Evolutionary conservation across 2,888 invertebrate genomes (phyloP).

Genomic region (Macrophya annulata): DNA sequence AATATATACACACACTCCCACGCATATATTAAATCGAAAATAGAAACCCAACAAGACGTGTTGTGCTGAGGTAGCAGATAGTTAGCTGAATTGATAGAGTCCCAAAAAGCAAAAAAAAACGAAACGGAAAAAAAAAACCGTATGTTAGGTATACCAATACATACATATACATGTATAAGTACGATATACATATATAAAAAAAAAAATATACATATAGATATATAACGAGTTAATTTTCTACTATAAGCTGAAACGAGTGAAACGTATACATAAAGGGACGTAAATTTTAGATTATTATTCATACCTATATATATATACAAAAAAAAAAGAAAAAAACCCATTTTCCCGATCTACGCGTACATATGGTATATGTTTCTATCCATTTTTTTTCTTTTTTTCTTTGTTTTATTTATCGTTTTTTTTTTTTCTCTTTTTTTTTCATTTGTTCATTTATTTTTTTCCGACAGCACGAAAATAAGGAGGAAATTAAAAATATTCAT

Average conservation of each 20-base stretch:
- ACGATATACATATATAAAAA: no score
- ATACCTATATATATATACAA: no score
- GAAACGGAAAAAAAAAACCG: no score
- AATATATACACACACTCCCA: not conserved
- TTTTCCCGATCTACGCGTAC: not conserved
- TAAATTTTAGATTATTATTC: not conserved
- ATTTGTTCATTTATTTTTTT: not conserved
- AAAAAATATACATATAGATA: not conserved
- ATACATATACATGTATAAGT: not conserved
- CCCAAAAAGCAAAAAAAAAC: not conserved
- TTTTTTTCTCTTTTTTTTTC: constrained; percentile 1
- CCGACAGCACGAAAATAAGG: not conserved
- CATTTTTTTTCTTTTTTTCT: not conserved
- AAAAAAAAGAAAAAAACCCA: not conserved
- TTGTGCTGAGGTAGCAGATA: constrained; percentile 19
- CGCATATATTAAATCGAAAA: not conserved
- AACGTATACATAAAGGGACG: not conserved
- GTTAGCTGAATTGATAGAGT: constrained; percentile 18
- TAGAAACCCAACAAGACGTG: constrained; percentile 38
- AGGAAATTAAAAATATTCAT: constrained; percentile 26
- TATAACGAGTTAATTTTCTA: not conserved
- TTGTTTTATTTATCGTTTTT: not conserved
- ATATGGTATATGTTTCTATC: not conserved
- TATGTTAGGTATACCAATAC: not conserved
- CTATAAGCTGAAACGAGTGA: not conserved